Evolutionary conservation across 1,140 invertebrate genomes (phyloP).

Genomic region (Plectrocnemia conspersa): DNA sequence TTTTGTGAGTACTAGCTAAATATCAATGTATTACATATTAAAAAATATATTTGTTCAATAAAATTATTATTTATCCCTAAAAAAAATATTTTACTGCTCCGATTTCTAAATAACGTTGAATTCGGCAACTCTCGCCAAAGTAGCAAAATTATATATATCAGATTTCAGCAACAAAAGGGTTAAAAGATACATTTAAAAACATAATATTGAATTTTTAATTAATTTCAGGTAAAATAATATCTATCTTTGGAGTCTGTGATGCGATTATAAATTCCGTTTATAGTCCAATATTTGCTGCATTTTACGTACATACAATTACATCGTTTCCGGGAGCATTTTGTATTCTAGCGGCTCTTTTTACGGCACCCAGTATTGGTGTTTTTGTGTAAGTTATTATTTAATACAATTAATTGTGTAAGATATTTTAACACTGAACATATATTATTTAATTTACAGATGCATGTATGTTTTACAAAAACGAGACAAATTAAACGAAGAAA

Average conservation of each 20-base stretch:
- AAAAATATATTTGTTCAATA: no score
- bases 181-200: not conserved
- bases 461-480: slow-evolving; percentile 40
- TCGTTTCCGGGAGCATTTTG: slow-evolving; percentile 48
- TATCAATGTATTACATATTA: no score
- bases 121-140: no score
- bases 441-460: slow-evolving; percentile 39
- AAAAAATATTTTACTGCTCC: no score
- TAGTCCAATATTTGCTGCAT: slow-evolving; percentile 47
- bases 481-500: slow-evolving; percentile 38
- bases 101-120: no score
- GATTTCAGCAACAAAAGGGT: no score
- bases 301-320: slow-evolving; percentile 45
- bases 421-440: slow-evolving; percentile 42
- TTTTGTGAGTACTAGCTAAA: no score
- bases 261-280: slow-evolving; percentile 48
- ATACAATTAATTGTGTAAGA: not conserved
- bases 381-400: slow-evolving; percentile 49
- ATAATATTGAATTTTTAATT: not conserved
- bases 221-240: slow-evolving; percentile 55
- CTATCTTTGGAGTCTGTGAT: slow-evolving; percentile 53
- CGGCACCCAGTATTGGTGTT: slow-evolving; percentile 43
- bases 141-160: no score
- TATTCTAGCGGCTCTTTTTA: slow-evolving; percentile 44
- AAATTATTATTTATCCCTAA: no score